A percentile compares a stretch with the other conserved stretches of the same genome.
Conservation (phyloP, 2,888 invertebrate species). For the Lepidocyrtinus sp. region DNA sequence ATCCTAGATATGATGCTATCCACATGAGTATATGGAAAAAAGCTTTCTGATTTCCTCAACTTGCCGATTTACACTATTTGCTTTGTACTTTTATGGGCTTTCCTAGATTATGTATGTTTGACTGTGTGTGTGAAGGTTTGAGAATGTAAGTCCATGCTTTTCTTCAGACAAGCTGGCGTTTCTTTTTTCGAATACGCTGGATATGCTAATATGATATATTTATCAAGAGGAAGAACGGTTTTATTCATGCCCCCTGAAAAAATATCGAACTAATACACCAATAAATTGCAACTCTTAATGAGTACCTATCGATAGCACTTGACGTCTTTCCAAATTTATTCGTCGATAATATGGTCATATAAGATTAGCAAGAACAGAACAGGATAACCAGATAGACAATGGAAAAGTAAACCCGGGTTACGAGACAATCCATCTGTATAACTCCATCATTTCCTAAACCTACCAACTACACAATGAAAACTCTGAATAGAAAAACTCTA, state of each 20-base stretch:
- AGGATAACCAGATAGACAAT: constrained; percentile 9
- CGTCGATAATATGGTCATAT: no score
- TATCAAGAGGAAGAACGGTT: no score
- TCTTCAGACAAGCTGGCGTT: no score
- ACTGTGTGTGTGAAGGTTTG: background rate
- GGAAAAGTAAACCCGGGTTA: background rate
- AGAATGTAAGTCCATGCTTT: no score
- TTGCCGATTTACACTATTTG: background rate
- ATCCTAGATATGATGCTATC: background rate
- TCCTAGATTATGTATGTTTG: background rate
- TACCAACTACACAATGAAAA: background rate
- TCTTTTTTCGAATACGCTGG: no score
- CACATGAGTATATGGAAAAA: background rate
- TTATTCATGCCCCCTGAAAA: background rate
- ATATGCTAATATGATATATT: no score
- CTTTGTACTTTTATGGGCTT: background rate
- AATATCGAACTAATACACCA: constrained; percentile 14
- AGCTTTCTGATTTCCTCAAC: background rate
- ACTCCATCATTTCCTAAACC: no score
- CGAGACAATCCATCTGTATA: no score
- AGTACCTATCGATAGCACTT: constrained; percentile 10
- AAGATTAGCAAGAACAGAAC: no score
- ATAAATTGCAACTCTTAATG: constrained; percentile 11
- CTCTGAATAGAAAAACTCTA: background rate
- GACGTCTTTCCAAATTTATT: no score